Conservation (phyloP, 2,797 vertebrate genomes). For the Typhlichthys eigenmanni region DNA sequence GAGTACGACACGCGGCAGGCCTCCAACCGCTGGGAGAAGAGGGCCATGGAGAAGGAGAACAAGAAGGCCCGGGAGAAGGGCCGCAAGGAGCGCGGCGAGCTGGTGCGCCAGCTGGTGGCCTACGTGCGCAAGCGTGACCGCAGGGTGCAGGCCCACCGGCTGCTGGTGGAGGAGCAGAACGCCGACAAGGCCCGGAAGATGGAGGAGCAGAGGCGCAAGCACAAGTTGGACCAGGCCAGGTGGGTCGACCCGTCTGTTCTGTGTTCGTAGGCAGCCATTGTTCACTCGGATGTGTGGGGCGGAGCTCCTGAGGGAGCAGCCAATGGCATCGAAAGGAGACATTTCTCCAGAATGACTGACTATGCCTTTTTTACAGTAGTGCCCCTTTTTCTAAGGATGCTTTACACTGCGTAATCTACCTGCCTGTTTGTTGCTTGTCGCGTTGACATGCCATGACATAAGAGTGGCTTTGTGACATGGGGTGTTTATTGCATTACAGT, state of each 20-base stretch:
- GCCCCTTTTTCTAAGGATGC: too few relatives aligned
- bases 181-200: slow-evolving; percentile 88
- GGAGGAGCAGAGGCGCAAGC: slow-evolving; percentile 85
- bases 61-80: slow-evolving; percentile 91
- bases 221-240: slow-evolving; percentile 91
- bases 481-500: too few relatives aligned
- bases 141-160: slow-evolving; percentile 91
- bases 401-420: too few relatives aligned
- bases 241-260: slow-evolving; percentile 55
- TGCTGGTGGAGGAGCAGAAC: slow-evolving; percentile 92
- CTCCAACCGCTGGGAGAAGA: slow-evolving; percentile 96
- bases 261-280: too few relatives aligned
- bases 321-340: too few relatives aligned
- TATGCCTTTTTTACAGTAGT: too few relatives aligned
- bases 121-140: slow-evolving; percentile 94
- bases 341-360: too few relatives aligned
- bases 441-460: too few relatives aligned
- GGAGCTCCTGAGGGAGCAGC: too few relatives aligned
- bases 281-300: too few relatives aligned
- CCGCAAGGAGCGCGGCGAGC: slow-evolving; percentile 89
- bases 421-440: too few relatives aligned
- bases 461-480: too few relatives aligned
- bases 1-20: slow-evolving; percentile 94
- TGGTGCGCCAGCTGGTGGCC: slow-evolving; percentile 89
- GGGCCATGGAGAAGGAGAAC: slow-evolving; percentile 99